Conservation (phyloP, 2,797 vertebrate species). For the Lutjanus campechanus region DNA sequence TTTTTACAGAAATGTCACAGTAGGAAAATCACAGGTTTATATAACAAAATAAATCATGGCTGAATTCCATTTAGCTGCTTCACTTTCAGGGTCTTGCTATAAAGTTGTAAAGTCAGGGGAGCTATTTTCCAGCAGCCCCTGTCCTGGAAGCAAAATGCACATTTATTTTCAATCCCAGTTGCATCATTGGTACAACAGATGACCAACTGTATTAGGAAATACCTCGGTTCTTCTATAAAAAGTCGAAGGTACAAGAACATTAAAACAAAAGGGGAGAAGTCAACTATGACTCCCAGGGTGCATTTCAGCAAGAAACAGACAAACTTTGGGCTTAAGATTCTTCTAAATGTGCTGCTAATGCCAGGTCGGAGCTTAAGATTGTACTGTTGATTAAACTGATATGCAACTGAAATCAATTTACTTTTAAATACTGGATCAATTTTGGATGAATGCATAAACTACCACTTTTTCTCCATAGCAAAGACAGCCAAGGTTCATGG, state of each 20-base stretch:
- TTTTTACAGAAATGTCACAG: background rate
- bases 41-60: background rate
- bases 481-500: background rate
- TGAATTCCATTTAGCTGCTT: background rate
- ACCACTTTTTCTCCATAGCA: background rate
- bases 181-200: background rate
- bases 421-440: background rate
- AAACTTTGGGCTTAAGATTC: background rate
- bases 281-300: background rate
- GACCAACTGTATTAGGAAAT: background rate
- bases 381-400: background rate
- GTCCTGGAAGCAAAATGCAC: background rate
- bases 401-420: background rate
- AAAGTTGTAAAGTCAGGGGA: background rate
- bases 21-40: background rate
- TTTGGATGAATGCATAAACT: background rate
- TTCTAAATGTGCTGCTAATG: rapidly evolving
- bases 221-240: background rate
- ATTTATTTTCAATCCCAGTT: background rate
- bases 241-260: background rate
- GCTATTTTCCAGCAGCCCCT: too few species aligned
- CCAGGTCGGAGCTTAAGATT: background rate
- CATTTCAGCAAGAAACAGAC: background rate
- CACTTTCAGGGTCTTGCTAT: background rate
- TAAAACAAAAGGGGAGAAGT: background rate